Conservation (phyloP, 2,113 vertebrate species). For the Brachypteracias leptosomus region DNA sequence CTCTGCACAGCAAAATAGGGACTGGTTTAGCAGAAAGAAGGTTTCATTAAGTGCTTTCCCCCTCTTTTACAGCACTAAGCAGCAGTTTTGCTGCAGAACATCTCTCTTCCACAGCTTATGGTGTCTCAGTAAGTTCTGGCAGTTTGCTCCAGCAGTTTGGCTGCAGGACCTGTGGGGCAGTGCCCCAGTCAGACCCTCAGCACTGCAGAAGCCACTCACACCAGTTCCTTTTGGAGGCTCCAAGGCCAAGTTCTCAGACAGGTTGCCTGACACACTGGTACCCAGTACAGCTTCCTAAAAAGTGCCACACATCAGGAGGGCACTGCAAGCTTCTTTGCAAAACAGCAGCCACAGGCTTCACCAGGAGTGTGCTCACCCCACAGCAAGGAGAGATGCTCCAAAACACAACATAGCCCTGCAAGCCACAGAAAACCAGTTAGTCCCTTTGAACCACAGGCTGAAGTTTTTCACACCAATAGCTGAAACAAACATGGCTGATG, state of each 20-base stretch:
- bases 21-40: background rate
- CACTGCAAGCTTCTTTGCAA: background rate
- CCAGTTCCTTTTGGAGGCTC: background rate
- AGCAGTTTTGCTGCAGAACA: background rate
- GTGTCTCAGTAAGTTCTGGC: background rate
- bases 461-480: background rate
- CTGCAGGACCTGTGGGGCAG: background rate
- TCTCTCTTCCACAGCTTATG: background rate
- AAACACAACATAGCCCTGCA: background rate
- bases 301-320: background rate
- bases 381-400: background rate
- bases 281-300: background rate
- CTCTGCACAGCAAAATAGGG: background rate
- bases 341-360: background rate
- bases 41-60: background rate
- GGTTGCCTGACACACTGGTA: fast-evolving
- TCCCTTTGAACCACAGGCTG: background rate
- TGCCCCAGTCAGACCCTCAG: background rate
- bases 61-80: background rate
- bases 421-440: background rate
- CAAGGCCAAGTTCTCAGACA: background rate
- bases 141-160: background rate
- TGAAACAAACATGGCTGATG: fast-evolving
- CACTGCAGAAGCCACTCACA: background rate
- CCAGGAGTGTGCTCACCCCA: background rate